These are phyloP conservation scores for Zonitis immaculata DNA, from an alignment of 2,888 invertebrate genomes.

Conservation along the genomic window DNA sequence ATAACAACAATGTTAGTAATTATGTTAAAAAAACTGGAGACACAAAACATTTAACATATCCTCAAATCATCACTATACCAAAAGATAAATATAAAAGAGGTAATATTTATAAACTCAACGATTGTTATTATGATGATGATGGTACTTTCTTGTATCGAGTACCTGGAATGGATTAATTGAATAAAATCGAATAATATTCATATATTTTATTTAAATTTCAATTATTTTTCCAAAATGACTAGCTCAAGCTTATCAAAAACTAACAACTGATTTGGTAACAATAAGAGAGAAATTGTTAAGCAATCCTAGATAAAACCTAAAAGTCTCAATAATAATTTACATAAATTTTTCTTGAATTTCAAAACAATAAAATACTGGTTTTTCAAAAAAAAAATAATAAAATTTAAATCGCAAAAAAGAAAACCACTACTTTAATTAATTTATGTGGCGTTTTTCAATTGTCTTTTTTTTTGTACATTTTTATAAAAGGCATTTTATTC, in stretches of 20 bases:
- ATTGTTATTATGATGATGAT: slow-evolving; percentile 77
- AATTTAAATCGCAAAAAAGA: background rate
- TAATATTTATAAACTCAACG: slow-evolving; percentile 67
- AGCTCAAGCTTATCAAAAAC: slow-evolving; percentile 33
- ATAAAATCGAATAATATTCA: slow-evolving; percentile 12
- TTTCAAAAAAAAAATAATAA: background rate
- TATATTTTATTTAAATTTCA: slow-evolving; percentile 31
- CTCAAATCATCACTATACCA: slow-evolving; percentile 66
- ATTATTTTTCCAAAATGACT: slow-evolving; percentile 41
- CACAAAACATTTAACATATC: slow-evolving; percentile 47
- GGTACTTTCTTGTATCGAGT: slow-evolving; percentile 76
- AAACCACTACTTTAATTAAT: background rate
- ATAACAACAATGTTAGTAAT: slow-evolving; percentile 18
- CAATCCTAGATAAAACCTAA: slow-evolving; percentile 10
- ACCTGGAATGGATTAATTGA: slow-evolving; percentile 56
- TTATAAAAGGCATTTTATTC: slow-evolving; percentile 49
- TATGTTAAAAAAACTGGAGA: slow-evolving; percentile 26
- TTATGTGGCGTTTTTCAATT: background rate
- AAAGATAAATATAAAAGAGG: slow-evolving; percentile 58
- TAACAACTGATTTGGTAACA: slow-evolving; percentile 24
- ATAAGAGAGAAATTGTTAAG: slow-evolving; percentile 10
- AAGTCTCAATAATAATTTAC: background rate
- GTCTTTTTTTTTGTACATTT: background rate
- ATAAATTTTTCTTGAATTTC: background rate
- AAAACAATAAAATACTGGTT: background rate